Evolutionary conservation across 2,888 invertebrate genomes (phyloP), one percentile per base, ranked within the genome.

Genomic region (Meandrusa payeni): DNA sequence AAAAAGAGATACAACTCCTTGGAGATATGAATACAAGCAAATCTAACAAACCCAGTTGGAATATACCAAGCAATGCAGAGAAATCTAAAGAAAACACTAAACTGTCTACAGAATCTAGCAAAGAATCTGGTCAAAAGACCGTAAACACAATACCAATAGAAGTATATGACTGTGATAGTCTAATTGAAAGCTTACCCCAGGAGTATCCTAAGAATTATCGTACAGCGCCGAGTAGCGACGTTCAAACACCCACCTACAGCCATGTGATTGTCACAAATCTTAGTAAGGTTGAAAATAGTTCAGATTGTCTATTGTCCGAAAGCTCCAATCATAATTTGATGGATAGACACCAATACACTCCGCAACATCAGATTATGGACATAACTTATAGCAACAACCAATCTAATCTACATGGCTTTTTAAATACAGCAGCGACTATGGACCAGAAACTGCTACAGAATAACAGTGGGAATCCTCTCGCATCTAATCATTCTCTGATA

Each of bases 151-250:
- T 85, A 47, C 78, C 83, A 0, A 83, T 86, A 32, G 86, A 86
- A 52, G 76, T 83, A 0, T 86, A 72, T 37, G 86, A 87, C 46
- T 83, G 80, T 50, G 86, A 86, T 43, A 86, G 81, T 48, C 56
- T 83, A 12, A 76, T 80, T 0, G 86, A 81, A 41, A 64, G 66
- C 22, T 54, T 79, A 19, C 65, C 76, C 1, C 76, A 80, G 46
- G 69, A 76, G 44, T 86, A 76, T 41, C 62, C 73, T 0, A 81
- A 79, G 45, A 73, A 55, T 33, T 85, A 74, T 48, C 76, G 76
- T 32, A 61, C 64, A 0, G 57, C 72, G 1, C 28, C 69, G 0
- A 62, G 63, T 2, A 68, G 50, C 23, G 69, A 69, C 17, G 54
- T 54, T 1, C 71, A 69, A 24, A 64, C 68, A 31, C 42, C 69